Evolutionary conservation across 2,888 invertebrate genomes (phyloP).

Genomic region (Oasisia sp.): DNA sequence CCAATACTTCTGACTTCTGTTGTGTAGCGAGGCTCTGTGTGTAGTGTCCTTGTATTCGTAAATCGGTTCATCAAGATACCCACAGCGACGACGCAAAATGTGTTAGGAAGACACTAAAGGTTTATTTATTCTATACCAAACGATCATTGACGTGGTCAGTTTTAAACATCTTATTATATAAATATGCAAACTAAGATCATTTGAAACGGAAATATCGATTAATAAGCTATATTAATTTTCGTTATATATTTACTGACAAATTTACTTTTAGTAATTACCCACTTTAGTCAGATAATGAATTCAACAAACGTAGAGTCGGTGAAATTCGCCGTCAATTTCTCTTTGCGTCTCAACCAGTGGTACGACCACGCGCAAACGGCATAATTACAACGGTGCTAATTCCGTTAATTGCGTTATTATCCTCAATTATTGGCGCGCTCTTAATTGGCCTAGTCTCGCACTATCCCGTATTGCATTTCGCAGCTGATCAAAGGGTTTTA

Average conservation of each 20-base stretch:
- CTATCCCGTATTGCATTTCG: background rate
- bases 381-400: background rate
- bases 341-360: background rate
- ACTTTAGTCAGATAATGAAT: background rate
- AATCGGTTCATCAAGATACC: background rate
- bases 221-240: no score
- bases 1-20: background rate
- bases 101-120: background rate
- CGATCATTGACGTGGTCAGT: background rate
- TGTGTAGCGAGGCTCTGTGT: background rate
- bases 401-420: background rate
- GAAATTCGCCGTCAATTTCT: background rate
- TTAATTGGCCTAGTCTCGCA: background rate
- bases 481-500: constrained; percentile 8
- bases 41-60: background rate
- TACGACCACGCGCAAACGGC: background rate
- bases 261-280: background rate
- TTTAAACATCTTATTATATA: no score
- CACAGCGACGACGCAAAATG: background rate
- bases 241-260: no score
- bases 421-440: background rate
- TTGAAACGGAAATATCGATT: no score
- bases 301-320: background rate
- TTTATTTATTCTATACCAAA: background rate
- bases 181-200: no score